These are phyloP conservation scores for Erebia aethiops DNA, from an alignment of 2,888 invertebrate species.

Conservation along the genomic window DNA sequence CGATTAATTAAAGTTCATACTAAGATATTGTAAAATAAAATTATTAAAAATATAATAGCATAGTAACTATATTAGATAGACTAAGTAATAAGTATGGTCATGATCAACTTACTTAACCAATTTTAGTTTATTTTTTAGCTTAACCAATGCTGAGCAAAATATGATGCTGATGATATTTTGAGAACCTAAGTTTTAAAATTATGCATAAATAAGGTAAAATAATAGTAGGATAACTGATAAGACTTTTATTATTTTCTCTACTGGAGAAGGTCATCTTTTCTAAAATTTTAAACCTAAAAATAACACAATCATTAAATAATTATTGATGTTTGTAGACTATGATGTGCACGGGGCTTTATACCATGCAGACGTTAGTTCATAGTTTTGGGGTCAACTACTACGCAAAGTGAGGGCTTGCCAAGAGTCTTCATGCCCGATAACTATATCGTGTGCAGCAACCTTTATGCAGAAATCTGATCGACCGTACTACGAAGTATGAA, in stretches of 20 bases:
- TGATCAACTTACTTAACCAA: too few species aligned
- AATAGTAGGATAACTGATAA: too few species aligned
- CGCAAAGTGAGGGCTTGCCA: slow-evolving; percentile 6
- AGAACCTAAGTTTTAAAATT: too few species aligned
- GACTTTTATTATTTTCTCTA: too few species aligned
- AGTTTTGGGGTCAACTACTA: slow-evolving; percentile 17
- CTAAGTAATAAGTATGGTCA: too few species aligned
- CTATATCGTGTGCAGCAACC: neutral
- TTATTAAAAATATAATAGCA: too few species aligned
- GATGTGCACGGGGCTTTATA: slow-evolving; percentile 3
- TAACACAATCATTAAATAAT: neutral
- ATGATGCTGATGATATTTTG: too few species aligned
- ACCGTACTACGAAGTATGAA: neutral
- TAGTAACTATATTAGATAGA: too few species aligned
- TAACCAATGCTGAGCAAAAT: neutral
- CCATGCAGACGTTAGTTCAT: neutral
- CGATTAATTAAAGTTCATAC: too few species aligned
- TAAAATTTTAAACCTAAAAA: neutral
- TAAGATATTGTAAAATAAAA: too few species aligned
- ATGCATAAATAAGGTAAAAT: too few species aligned
- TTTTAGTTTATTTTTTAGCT: too few species aligned
- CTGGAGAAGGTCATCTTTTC: neutral
- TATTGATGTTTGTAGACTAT: neutral
- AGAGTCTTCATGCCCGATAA: slow-evolving; percentile 1
- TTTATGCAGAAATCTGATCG: slow-evolving; percentile 19